phyloP scores from a whole-genome alignment of 2,113 vertebrate species.

The Lagopus muta region DNA sequence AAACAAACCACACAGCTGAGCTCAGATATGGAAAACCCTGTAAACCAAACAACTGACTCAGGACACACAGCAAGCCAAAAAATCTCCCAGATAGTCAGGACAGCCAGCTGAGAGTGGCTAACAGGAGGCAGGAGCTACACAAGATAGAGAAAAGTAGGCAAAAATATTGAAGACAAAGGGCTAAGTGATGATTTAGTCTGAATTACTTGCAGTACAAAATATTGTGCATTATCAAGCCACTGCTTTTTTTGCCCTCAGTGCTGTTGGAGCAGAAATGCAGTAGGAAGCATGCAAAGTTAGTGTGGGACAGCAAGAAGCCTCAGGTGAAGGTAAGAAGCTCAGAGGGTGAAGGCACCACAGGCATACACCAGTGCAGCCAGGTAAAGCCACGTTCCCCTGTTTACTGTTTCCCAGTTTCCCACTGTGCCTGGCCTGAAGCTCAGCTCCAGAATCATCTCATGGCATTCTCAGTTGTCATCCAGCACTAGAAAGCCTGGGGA shows the following conservation, averaged over 20 bases:
- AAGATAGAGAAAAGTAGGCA: not conserved
- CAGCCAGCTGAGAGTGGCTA: conserved; percentile 16
- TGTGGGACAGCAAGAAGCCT: not conserved
- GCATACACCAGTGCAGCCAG: rapidly evolving
- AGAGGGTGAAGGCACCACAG: too few species aligned
- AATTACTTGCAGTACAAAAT: not conserved
- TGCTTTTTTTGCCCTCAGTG: not conserved
- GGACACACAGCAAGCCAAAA: conserved; percentile 8
- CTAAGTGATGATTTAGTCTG: not conserved
- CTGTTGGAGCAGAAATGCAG: not conserved
- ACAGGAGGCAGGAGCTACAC: not conserved
- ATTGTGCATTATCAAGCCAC: not conserved
- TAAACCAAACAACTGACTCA: conserved; percentile 48
- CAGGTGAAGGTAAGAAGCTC: too few species aligned
- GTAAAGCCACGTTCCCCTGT: too few species aligned
- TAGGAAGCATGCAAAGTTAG: not conserved
- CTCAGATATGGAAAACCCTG: conserved; percentile 70
- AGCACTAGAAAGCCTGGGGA: not conserved
- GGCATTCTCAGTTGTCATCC: not conserved
- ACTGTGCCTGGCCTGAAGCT: not conserved
- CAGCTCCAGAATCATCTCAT: not conserved
- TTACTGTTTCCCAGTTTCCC: not conserved
- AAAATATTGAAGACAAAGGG: not conserved
- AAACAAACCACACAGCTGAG: conserved; percentile 75
- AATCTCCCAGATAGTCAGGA: conserved; percentile 29